Base-by-base conservation (phyloP, 2,797 vertebrate species). In the Chromis chromis region DNA sequence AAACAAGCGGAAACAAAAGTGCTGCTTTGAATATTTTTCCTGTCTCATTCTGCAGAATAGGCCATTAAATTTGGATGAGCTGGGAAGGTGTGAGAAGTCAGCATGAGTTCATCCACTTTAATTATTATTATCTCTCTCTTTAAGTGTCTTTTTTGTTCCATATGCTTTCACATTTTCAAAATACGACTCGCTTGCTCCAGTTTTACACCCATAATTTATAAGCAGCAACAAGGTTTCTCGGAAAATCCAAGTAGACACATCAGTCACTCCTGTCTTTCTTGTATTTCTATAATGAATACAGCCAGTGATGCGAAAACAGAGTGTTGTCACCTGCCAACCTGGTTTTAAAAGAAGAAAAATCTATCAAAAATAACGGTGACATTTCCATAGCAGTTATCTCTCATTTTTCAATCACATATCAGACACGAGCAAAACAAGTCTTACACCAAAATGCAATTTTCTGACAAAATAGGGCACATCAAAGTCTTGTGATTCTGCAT, bases 31-130 rank as follows among this genome's bases (percentile, higher is more conserved):
- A 74, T 44, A 28, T 53, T 44, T 62, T 81, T 88, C 52, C 87
- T 44, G 14, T 90, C 54, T 92, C 79, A 25, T 75, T 83, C 81
- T 74, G 85, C 52, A 78, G 65, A 67, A 85, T 74, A 48, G 72
- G 22, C 59, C 56, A 40, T 50, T 71, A 5, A 48, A 31, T 64
- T 10, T 44, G 1, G 10, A 22, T 10, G 48, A 25, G 56, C 58
- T 61, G 16, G 50, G 62, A 55, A 19, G 16, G 48, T 63, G n/a
- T 56, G 21, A 55, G 6, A 61, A 39, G 22, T 28, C 33, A 31
- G 17, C 17, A 39, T 3, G 10, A 63, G 5, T 63, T 74, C 48
- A 17, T 44, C 27, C 19, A 25, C n/a, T n/a, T 39, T 24, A 21
- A 44, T 31, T 42, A 25, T 33, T 52, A 59, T 27, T 2, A 42